A percentile compares a stretch with the other conserved stretches of the same genome.
phyloP scores from a whole-genome alignment of 2,888 invertebrate species.

The Drosophila pseudotakahashii region DNA sequence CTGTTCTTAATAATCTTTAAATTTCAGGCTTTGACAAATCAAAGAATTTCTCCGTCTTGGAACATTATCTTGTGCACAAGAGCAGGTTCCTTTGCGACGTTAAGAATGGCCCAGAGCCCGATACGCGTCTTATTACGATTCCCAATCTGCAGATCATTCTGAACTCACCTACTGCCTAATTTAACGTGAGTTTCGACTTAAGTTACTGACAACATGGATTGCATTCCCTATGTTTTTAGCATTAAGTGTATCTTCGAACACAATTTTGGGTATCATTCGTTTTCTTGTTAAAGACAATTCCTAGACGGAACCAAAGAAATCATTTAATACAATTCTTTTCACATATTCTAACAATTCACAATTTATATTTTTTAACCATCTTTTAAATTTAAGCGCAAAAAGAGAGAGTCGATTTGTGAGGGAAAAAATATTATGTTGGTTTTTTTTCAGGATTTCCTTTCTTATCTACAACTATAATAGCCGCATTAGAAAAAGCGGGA shows the following conservation, averaged over 20 bases:
- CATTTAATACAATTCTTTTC: neutral
- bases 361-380: slow-evolving; percentile 7
- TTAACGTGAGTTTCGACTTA: neutral
- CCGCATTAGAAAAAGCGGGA: too few species aligned
- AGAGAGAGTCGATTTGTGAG: neutral
- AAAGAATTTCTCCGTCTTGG: slow-evolving; percentile 42
- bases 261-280: neutral
- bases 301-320: neutral
- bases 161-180: neutral
- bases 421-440: too few species aligned
- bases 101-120: slow-evolving; percentile 41
- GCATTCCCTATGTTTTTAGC: slow-evolving; percentile 1
- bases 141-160: slow-evolving; percentile 42
- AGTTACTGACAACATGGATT: slow-evolving; percentile 9
- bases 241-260: neutral
- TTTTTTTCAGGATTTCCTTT: too few species aligned
- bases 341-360: slow-evolving; percentile 11
- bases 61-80: slow-evolving; percentile 20
- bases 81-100: slow-evolving; percentile 28
- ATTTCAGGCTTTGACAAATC: slow-evolving; percentile 49
- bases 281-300: neutral
- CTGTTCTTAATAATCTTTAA: neutral
- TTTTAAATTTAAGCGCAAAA: neutral
- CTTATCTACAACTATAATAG: too few species aligned
- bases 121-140: slow-evolving; percentile 48